phyloP scores from a whole-genome alignment of 2,888 invertebrate species.

The Neoascia interrupta region DNA sequence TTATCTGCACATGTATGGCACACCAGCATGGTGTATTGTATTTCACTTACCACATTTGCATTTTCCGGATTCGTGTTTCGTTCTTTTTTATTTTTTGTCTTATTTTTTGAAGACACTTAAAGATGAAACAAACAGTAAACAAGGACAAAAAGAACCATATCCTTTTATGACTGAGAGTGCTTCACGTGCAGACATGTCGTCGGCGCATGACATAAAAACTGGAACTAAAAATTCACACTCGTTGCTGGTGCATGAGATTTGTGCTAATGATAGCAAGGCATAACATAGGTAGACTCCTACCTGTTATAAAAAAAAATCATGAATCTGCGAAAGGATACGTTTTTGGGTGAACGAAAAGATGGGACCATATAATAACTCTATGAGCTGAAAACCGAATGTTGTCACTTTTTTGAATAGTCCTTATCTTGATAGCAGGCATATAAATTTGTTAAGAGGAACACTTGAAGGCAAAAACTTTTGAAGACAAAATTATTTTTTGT shows the following conservation, averaged over 20 bases:
- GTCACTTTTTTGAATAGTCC: too few species aligned
- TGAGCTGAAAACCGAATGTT: too few species aligned
- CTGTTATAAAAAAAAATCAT: too few species aligned
- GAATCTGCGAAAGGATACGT: too few species aligned
- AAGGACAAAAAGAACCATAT: slow-evolving; percentile 18
- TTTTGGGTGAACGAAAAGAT: too few species aligned
- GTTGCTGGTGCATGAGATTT: slow-evolving; percentile 47
- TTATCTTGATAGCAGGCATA: too few species aligned
- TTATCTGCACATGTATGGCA: background rate
- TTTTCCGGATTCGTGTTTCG: slow-evolving; percentile 43
- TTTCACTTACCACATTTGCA: slow-evolving; percentile 59
- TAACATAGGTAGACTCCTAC: too few species aligned
- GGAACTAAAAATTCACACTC: slow-evolving; percentile 41
- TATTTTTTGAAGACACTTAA: slow-evolving; percentile 38
- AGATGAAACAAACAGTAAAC: slow-evolving; percentile 64
- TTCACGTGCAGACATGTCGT: slow-evolving; percentile 57
- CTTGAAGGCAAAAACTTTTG: too few species aligned
- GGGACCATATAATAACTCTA: too few species aligned
- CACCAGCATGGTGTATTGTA: slow-evolving; percentile 38
- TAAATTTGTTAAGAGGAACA: too few species aligned
- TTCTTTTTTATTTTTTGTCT: slow-evolving; percentile 13
- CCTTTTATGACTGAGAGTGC: slow-evolving; percentile 50
- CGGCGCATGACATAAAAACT: slow-evolving; percentile 60
- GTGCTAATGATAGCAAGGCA: slow-evolving; percentile 32
- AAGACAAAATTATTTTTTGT: too few species aligned